Conservation (phyloP, 2,888 invertebrate genomes). For the Masnerella sp. region DNA sequence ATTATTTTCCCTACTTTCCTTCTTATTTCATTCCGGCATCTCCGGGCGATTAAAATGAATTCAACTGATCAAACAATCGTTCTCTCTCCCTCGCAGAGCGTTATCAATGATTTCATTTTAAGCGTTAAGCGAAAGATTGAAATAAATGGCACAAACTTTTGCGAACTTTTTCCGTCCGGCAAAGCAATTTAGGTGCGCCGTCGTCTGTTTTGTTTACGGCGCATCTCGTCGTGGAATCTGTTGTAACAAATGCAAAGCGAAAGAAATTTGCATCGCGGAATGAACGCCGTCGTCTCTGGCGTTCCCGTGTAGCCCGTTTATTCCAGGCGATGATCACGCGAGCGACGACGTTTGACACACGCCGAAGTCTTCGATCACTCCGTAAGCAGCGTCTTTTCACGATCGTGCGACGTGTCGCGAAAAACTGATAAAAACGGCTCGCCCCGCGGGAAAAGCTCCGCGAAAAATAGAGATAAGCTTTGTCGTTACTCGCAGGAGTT, state of each 20-base stretch:
- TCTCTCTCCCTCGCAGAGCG: slow-evolving; percentile 2
- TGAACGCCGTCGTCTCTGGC: slow-evolving; percentile 4
- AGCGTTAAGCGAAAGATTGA: slow-evolving; percentile 34
- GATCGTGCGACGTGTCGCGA: slow-evolving; percentile 17
- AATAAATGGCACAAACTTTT: slow-evolving; percentile 43
- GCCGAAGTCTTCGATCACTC: slow-evolving; percentile 26
- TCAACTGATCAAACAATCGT: slow-evolving; percentile 23
- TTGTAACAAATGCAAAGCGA: slow-evolving; percentile 28
- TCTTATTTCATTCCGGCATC: slow-evolving; percentile 8
- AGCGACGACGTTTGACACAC: slow-evolving; percentile 18
- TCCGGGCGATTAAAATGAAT: slow-evolving; percentile 14
- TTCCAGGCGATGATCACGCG: slow-evolving; percentile 14
- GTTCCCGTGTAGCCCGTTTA: slow-evolving; percentile 4
- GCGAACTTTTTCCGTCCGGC: slow-evolving; percentile 19
- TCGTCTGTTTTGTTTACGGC: slow-evolving; percentile 37
- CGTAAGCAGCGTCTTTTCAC: slow-evolving; percentile 25
- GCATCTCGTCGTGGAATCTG: slow-evolving; percentile 15
- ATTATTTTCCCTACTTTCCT: not conserved
- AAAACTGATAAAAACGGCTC: slow-evolving; percentile 20
- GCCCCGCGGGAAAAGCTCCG: slow-evolving; percentile 3
- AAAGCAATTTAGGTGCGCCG: slow-evolving; percentile 31
- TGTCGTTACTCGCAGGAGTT: not conserved
- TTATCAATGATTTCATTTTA: slow-evolving; percentile 46
- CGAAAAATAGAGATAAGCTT: slow-evolving; percentile 4
- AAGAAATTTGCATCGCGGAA: slow-evolving; percentile 31